A percentile compares a stretch with the other conserved stretches of the same genome.
Evolutionary conservation across 1,140 invertebrate genomes (phyloP).

Genomic region (Melipona quadrifasciata): DNA sequence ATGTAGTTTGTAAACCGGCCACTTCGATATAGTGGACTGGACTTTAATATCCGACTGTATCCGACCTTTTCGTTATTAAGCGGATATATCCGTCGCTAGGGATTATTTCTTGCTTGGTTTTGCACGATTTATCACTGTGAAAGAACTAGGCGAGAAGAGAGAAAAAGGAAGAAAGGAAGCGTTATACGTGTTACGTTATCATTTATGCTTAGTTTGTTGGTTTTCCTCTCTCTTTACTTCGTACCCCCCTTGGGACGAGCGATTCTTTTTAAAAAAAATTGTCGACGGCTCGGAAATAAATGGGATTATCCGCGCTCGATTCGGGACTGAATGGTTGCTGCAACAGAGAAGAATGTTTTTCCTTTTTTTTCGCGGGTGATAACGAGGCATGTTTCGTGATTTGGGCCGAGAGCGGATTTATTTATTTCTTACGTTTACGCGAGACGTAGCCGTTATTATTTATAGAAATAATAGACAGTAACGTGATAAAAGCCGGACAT

Average conservation of each 20-base stretch:
- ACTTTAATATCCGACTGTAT: constrained; percentile 38
- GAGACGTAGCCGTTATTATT: too few relatives aligned
- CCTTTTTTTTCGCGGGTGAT: background rate
- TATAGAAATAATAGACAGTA: too few relatives aligned
- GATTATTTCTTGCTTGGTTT: constrained; percentile 25
- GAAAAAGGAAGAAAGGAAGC: too few relatives aligned
- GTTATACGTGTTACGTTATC: background rate
- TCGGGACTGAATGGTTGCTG: too few relatives aligned
- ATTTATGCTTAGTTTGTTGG: constrained; percentile 1
- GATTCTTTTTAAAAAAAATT: background rate
- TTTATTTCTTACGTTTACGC: too few relatives aligned
- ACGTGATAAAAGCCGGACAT: too few relatives aligned
- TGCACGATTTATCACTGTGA: constrained; percentile 12
- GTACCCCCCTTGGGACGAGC: background rate
- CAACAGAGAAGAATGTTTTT: too few relatives aligned
- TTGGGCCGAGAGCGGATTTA: too few relatives aligned
- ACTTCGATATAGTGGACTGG: constrained; percentile 23
- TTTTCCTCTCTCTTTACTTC: background rate
- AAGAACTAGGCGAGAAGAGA: background rate
- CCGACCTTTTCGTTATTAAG: constrained; percentile 28
- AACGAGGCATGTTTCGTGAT: too few relatives aligned
- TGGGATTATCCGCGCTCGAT: background rate
- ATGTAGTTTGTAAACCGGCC: constrained; percentile 24
- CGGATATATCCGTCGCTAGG: constrained; percentile 2
- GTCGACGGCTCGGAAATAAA: background rate